Evolutionary conservation across 2,113 vertebrate genomes (phyloP).

Genomic region (Heterotis niloticus): DNA sequence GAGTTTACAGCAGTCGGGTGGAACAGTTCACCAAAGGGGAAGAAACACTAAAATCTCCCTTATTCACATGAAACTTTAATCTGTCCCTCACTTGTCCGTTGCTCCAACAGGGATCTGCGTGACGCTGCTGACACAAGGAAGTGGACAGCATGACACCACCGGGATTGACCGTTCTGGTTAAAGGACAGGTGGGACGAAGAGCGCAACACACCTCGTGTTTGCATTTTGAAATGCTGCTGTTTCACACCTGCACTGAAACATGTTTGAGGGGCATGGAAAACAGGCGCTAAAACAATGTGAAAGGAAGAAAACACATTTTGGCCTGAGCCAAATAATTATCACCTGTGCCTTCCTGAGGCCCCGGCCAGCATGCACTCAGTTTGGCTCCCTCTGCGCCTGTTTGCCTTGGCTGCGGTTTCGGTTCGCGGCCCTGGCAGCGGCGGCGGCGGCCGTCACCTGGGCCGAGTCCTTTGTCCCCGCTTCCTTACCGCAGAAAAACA

Average conservation of each 20-base stretch:
- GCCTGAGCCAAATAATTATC: neutral
- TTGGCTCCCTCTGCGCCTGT: neutral
- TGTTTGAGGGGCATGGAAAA: neutral
- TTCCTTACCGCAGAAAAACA: constrained; percentile 28
- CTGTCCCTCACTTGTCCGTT: too few species aligned
- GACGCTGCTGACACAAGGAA: too few species aligned
- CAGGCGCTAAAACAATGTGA: neutral
- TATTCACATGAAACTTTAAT: too few species aligned
- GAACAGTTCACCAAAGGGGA: too few species aligned
- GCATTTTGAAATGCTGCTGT: neutral
- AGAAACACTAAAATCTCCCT: too few species aligned
- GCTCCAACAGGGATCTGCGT: too few species aligned
- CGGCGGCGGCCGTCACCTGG: constrained; percentile 6
- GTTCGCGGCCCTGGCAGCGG: neutral
- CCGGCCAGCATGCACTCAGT: neutral
- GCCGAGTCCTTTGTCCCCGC: constrained; percentile 17
- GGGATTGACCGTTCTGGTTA: too few species aligned
- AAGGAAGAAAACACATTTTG: neutral
- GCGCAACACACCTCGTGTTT: too few species aligned
- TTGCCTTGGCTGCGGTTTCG: neutral
- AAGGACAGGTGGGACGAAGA: too few species aligned
- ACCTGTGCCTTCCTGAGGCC: neutral
- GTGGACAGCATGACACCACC: too few species aligned
- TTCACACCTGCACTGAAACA: neutral
- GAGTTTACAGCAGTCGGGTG: too few species aligned